A percentile compares a stretch with the other conserved stretches of the same genome.
phyloP scores from a whole-genome alignment of 2,888 invertebrate genomes.

The Callimorpha dominula region DNA sequence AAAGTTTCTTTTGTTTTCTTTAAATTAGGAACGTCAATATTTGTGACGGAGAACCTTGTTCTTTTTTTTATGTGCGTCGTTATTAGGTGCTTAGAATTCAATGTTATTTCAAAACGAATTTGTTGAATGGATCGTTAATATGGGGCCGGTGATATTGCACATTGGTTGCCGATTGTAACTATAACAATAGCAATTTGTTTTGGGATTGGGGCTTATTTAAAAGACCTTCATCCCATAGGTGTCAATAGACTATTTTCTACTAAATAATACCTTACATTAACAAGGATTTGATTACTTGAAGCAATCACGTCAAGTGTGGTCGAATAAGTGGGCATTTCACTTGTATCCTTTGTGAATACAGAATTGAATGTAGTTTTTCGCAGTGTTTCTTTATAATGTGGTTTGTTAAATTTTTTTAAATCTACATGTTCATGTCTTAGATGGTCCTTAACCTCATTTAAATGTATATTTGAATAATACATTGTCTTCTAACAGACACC shows the following conservation, averaged over 20 bases:
- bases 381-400: not conserved
- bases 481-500: constrained; percentile 20
- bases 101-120: not conserved
- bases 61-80: constrained; percentile 14
- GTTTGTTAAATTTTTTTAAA: not conserved
- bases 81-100: constrained; percentile 25
- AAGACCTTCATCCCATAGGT: not conserved
- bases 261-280: too few relatives aligned
- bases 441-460: constrained; percentile 6
- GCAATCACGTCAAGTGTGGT: too few relatives aligned
- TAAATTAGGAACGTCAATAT: constrained; percentile 43
- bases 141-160: not conserved
- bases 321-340: not conserved
- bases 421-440: not conserved
- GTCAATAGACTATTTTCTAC: too few relatives aligned
- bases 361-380: not conserved
- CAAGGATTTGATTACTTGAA: too few relatives aligned
- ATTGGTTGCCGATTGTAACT: not conserved
- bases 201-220: not conserved
- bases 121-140: not conserved
- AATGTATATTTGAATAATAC: constrained; percentile 11
- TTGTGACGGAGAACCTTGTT: constrained; percentile 32
- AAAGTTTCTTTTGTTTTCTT: constrained; percentile 54
- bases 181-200: not conserved
- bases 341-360: not conserved